Evolutionary conservation across 1,140 invertebrate species (phyloP).

Genomic region (Maconellicoccus hirsutus): DNA sequence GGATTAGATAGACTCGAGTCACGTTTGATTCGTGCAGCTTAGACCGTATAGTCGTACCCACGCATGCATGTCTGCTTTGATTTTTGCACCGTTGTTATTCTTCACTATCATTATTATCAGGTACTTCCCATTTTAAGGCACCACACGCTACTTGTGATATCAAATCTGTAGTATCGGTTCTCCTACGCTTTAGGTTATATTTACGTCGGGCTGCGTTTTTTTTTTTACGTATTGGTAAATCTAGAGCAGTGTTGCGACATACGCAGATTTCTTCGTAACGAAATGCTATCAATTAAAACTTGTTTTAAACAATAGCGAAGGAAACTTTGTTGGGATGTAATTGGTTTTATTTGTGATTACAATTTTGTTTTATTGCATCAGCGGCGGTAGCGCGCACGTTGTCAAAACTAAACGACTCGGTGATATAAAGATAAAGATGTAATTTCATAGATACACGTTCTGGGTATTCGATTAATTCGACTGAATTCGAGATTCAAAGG

Average conservation of each 20-base stretch:
- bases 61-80: neutral
- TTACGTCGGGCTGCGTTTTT: neutral
- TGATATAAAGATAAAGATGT: neutral
- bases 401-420: neutral
- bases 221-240: neutral
- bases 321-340: neutral
- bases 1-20: neutral
- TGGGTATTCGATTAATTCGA: neutral
- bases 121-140: slow-evolving; percentile 21
- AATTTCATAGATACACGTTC: no score
- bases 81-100: neutral
- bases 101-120: slow-evolving; percentile 14
- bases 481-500: no score
- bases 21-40: slow-evolving; percentile 14
- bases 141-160: slow-evolving; percentile 10
- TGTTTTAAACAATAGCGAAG: neutral
- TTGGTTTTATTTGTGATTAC: slow-evolving; percentile 20
- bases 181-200: slow-evolving; percentile 10
- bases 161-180: slow-evolving; percentile 16
- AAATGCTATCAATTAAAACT: slow-evolving; percentile 10
- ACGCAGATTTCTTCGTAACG: slow-evolving; percentile 2
- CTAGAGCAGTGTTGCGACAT: slow-evolving; percentile 10
- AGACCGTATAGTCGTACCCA: neutral
- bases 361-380: neutral
- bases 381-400: neutral